Evolutionary conservation across 2,113 vertebrate species (phyloP).

Genomic region (Scomber scombrus): DNA sequence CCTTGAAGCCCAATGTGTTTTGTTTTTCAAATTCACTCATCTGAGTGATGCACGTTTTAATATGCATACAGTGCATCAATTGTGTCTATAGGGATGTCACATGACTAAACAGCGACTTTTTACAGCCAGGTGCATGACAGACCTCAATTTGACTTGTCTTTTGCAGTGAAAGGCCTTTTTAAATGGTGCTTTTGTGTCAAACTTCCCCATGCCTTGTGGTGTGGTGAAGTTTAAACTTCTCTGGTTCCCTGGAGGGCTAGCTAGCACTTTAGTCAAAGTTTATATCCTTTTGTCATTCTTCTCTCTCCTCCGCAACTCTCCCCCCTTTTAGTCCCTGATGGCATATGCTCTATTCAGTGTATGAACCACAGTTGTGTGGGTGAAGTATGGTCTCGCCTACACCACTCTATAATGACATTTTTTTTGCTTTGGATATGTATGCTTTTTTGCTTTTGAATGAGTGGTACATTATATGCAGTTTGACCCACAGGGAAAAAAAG

Average conservation of each 20-base stretch:
- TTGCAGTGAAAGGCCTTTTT: conserved; percentile 45
- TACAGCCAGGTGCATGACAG: conserved; percentile 49
- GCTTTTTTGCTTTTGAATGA: conserved; percentile 32
- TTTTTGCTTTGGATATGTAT: conserved; percentile 26
- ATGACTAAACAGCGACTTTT: conserved; percentile 36
- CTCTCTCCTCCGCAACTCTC: not conserved
- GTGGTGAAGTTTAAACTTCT: conserved; percentile 55
- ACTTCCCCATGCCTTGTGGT: conserved; percentile 46
- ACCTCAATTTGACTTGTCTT: conserved; percentile 52
- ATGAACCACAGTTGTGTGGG: conserved; percentile 12
- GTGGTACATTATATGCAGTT: conserved; percentile 4
- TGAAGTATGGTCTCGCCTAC: conserved; percentile 28
- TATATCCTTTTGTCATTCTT: conserved; percentile 41
- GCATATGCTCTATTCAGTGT: conserved; percentile 32
- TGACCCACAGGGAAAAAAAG: conserved; percentile 23
- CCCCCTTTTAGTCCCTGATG: conserved; percentile 30
- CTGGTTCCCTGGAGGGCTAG: conserved; percentile 42
- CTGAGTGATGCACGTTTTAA: not conserved
- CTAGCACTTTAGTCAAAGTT: conserved; percentile 50
- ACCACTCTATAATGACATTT: conserved; percentile 32
- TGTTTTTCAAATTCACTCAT: not conserved
- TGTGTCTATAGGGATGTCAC: conserved; percentile 27
- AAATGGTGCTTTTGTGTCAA: conserved; percentile 63
- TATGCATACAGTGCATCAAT: conserved; percentile 4
- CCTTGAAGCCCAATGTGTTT: not conserved